phyloP scores from a whole-genome alignment of 2,797 vertebrate species.

The Coilia nasus region DNA sequence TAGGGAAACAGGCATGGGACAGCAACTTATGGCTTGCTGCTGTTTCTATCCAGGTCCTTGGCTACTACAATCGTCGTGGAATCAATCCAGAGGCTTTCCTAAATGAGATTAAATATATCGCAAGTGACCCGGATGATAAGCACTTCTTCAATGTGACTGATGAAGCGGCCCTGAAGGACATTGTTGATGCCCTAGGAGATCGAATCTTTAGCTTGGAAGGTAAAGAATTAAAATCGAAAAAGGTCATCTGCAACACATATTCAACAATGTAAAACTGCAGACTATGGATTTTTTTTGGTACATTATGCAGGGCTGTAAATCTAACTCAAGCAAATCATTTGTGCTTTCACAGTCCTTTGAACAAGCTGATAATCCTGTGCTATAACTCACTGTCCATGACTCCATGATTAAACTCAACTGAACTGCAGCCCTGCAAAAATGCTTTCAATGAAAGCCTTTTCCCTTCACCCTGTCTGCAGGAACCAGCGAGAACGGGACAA shows the following conservation, averaged over 20 bases:
- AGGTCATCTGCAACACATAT: background rate
- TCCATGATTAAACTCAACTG: conserved; percentile 30
- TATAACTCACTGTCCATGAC: conserved; percentile 37
- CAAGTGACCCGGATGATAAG: conserved; percentile 96
- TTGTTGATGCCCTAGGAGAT: conserved; percentile 95
- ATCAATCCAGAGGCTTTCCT: conserved; percentile 96
- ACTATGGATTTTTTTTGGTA: background rate
- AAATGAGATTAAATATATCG: conserved; percentile 95
- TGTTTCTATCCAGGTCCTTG: conserved; percentile 82
- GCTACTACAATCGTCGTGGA: conserved; percentile 95
- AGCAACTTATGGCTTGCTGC: conserved; percentile 24
- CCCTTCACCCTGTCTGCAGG: conserved; percentile 70
- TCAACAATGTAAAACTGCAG: background rate
- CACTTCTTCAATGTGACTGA: conserved; percentile 99
- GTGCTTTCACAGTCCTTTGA: conserved; percentile 41
- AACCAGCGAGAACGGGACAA: conserved; percentile 96
- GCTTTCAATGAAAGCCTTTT: background rate
- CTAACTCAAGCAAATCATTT: conserved; percentile 40
- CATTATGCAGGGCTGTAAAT: conserved; percentile 40
- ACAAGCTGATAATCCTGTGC: conserved; percentile 31
- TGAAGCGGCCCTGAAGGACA: conserved; percentile 94
- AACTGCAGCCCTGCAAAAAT: conserved; percentile 18
- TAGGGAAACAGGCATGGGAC: background rate
- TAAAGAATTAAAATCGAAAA: conserved; percentile 44
- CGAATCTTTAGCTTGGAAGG: conserved; percentile 98